These are phyloP conservation scores for Molossus alvarezi DNA, from an alignment of 2,797 vertebrate species.

Conservation along the genomic window DNA sequence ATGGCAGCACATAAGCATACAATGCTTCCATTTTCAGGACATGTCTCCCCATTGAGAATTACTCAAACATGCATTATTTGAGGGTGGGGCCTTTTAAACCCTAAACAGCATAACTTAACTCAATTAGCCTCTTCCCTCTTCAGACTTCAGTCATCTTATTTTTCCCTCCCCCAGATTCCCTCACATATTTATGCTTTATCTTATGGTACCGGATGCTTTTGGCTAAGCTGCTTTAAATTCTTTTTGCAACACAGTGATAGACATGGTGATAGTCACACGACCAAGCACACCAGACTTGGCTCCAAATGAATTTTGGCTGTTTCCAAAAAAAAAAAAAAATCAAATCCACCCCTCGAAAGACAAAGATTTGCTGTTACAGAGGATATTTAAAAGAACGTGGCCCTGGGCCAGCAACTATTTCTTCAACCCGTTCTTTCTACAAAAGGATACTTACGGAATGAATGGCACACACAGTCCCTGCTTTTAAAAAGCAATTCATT, in stretches of 20 bases:
- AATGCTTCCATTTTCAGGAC: background rate
- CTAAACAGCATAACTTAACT: background rate
- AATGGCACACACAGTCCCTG: background rate
- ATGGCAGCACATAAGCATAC: background rate
- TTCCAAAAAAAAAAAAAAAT: slow-evolving; percentile 59
- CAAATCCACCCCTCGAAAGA: slow-evolving; percentile 55
- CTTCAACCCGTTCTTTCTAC: slow-evolving; percentile 22
- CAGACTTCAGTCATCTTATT: background rate
- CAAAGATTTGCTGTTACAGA: slow-evolving; percentile 56
- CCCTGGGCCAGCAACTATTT: background rate
- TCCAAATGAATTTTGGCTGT: slow-evolving; percentile 57
- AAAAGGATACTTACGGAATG: slow-evolving; percentile 8
- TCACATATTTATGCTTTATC: background rate
- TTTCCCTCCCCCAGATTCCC: background rate
- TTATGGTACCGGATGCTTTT: slow-evolving; percentile 43
- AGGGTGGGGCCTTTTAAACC: background rate
- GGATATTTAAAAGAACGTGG: slow-evolving; percentile 37
- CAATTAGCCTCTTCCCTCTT: background rate
- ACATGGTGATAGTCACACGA: slow-evolving; percentile 40
- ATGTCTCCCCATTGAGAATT: background rate
- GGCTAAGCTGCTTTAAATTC: slow-evolving; percentile 67
- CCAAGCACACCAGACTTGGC: slow-evolving; percentile 72
- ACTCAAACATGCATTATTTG: background rate
- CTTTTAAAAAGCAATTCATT: slow-evolving; percentile 13
- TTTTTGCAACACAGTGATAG: slow-evolving; percentile 75